phyloP scores from a whole-genome alignment of 2,113 vertebrate genomes.

The Rhabdornis inornatus region DNA sequence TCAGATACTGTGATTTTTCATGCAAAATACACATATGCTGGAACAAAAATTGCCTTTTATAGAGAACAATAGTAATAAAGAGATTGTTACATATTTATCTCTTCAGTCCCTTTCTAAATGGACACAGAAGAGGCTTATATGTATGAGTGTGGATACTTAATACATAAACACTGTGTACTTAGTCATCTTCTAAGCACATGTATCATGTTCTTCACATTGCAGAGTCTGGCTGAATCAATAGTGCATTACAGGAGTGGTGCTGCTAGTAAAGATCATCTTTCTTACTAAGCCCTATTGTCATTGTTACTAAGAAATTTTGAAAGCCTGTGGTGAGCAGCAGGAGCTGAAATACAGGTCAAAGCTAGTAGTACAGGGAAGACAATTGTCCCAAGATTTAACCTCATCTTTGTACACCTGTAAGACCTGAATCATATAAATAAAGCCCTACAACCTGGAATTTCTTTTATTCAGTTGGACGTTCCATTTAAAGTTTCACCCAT shows the following conservation, averaged over 20 bases:
- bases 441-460: neutral
- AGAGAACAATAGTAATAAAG: neutral
- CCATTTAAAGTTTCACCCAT: neutral
- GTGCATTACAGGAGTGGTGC: neutral
- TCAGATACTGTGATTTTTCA: neutral
- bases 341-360: neutral
- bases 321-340: neutral
- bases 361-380: neutral
- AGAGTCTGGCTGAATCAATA: neutral
- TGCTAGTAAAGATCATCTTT: neutral
- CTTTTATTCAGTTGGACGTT: neutral
- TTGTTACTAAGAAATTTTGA: neutral
- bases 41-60: neutral
- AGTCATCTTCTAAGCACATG: neutral
- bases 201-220: neutral
- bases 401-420: neutral
- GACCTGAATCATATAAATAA: constrained; percentile 2
- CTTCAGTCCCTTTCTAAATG: neutral
- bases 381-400: neutral
- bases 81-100: neutral
- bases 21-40: neutral
- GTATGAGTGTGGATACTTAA: neutral
- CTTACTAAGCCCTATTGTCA: neutral
- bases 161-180: neutral
- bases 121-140: rapidly evolving